Evolutionary conservation across 2,888 invertebrate genomes (phyloP).

Genomic region (Craniophora ligustri): DNA sequence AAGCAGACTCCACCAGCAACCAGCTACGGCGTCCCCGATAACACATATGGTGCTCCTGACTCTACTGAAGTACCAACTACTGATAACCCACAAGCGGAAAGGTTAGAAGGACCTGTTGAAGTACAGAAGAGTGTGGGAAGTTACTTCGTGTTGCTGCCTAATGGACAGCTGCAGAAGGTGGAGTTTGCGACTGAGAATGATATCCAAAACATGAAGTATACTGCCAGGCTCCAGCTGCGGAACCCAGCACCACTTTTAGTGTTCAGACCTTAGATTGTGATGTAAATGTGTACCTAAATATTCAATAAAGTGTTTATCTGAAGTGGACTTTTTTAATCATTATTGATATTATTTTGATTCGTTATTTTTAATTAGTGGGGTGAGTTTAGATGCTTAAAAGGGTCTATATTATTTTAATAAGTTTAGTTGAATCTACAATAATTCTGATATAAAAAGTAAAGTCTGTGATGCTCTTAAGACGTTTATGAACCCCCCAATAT

Average conservation of each 20-base stretch:
- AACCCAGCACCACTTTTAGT: slow-evolving; percentile 75
- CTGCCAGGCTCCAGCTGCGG: slow-evolving; percentile 87
- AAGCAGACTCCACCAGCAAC: slow-evolving; percentile 67
- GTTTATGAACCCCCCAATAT: too few relatives aligned
- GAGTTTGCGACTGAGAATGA: slow-evolving; percentile 86
- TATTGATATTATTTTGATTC: not conserved
- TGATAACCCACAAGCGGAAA: slow-evolving; percentile 76
- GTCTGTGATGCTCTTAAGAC: too few relatives aligned
- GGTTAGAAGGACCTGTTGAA: slow-evolving; percentile 76
- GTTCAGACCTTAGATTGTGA: slow-evolving; percentile 66
- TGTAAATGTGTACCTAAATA: slow-evolving; percentile 14
- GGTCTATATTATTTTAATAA: too few relatives aligned
- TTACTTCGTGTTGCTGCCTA: slow-evolving; percentile 90
- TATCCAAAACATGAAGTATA: slow-evolving; percentile 89
- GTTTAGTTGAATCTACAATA: too few relatives aligned
- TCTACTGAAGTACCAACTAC: slow-evolving; percentile 72
- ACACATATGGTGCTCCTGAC: slow-evolving; percentile 70
- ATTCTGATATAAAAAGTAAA: too few relatives aligned
- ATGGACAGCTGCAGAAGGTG: slow-evolving; percentile 90
- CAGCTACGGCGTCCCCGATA: slow-evolving; percentile 75
- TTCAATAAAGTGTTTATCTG: slow-evolving; percentile 30
- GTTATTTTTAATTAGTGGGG: not conserved
- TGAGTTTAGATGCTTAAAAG: too few relatives aligned
- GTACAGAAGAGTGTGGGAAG: slow-evolving; percentile 86
- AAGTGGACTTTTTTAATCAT: slow-evolving; percentile 3